Evolutionary conservation across 2,113 vertebrate species (phyloP).

Genomic region (Eulemur rufifrons): DNA sequence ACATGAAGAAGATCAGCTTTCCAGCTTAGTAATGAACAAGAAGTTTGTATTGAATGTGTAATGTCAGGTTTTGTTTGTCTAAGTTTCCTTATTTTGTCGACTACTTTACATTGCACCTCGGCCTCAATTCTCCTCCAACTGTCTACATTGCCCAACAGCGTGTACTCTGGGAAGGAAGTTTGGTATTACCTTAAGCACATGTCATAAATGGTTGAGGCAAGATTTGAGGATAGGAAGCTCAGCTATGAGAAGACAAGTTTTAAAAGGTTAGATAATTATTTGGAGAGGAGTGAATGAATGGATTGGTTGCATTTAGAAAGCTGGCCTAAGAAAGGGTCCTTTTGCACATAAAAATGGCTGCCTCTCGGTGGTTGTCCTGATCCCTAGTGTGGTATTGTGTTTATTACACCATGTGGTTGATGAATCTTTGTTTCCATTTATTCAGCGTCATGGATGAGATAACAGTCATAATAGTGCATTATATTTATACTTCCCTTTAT

Average conservation of each 20-base stretch:
- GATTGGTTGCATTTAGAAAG: not conserved
- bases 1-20: not conserved
- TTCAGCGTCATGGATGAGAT: not conserved
- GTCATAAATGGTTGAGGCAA: not conserved
- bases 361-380: not conserved
- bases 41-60: conserved; percentile 22
- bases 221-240: conserved; percentile 35
- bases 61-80: conserved; percentile 18
- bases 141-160: not conserved
- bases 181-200: conserved; percentile 9
- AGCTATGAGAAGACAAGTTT: conserved; percentile 4
- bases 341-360: not conserved
- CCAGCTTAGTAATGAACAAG: not conserved
- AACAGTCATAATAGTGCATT: not conserved
- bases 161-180: not conserved
- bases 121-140: not conserved
- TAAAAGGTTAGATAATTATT: conserved; percentile 37
- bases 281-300: not conserved
- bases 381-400: not conserved
- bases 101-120: not conserved
- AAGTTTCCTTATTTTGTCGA: not conserved
- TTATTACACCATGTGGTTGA: not conserved
- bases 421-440: not conserved
- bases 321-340: not conserved
- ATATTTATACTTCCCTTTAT: not conserved